Base-by-base conservation (phyloP, 2,113 vertebrate species). In the Myiozetetes cayanensis region DNA sequence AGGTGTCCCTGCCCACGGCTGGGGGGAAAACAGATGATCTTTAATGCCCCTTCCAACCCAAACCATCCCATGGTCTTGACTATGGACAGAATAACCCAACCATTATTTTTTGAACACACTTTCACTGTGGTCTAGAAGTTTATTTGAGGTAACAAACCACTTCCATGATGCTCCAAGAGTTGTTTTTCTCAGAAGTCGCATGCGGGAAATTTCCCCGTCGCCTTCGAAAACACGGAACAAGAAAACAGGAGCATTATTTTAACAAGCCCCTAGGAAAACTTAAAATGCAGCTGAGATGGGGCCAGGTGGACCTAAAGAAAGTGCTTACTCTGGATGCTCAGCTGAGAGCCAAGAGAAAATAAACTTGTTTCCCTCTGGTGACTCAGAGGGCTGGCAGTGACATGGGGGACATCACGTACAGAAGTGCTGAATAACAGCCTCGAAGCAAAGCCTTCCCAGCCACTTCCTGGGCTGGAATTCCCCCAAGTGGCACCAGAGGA, bases 231-330 rank as follows among this genome's bases (percentile, higher is more conserved):
- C 85, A 77, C 5, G 4, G 71, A 87, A 81, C 3, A 10, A 71
- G 85, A 82, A 86, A 93, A 92, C 72, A 87, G 92, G 78, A 94
- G 85, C 78, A 25, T 19, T 90, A 33, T 86, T 92, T 74, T 24
- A 83, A 92, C 72, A 8, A 84, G 72, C 67, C 79, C 75, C 86
- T 92, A 89, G 86, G 95, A 92, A 95, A 90, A 53, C 25, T 2
- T 70, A 58, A 91, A 44, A 44, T 41, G 13, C 83, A 91, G 85
- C 85, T 90, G 82, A 91, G 77, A 66, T 55, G 85, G 74, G 59
- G 55, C 88, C 90, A 94, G 96, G 94, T 95, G 90, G 79, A 83
- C 28, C 50, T 74, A 62, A 92, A 72, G 63, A 76, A 96, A 96
- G 41, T 77, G 95, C 94, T 95, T 94, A 95, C 41, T 11, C 37